These are phyloP conservation scores for Cephus pygmeus DNA, from an alignment of 2,888 invertebrate genomes.

Conservation along the genomic window DNA sequence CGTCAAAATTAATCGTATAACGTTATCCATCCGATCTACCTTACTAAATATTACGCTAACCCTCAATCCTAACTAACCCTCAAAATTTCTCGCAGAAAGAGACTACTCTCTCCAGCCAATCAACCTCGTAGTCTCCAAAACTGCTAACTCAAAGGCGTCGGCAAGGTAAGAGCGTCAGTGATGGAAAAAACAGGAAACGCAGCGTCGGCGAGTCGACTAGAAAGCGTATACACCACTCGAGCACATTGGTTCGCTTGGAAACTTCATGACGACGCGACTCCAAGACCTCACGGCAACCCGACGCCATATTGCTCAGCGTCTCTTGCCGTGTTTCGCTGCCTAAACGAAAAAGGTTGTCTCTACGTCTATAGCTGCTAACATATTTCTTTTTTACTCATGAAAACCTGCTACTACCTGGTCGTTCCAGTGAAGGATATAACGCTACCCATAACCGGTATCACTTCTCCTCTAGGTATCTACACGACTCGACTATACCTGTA, in stretches of 20 bases:
- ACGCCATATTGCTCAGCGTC: not conserved
- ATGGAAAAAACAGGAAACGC: not conserved
- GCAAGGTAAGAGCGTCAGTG: not conserved
- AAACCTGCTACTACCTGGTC: not conserved
- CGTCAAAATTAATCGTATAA: not conserved
- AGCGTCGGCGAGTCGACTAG: not conserved
- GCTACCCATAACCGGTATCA: not conserved
- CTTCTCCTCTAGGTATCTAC: not conserved
- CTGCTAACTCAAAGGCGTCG: not conserved
- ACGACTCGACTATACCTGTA: not conserved
- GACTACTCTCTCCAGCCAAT: not conserved
- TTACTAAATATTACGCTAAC: not conserved
- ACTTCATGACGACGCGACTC: not conserved
- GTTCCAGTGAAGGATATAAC: not conserved
- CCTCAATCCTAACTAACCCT: too few relatives aligned
- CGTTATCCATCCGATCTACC: not conserved
- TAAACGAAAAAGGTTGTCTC: not conserved
- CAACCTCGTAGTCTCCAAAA: not conserved
- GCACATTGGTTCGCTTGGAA: not conserved
- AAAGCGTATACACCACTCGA: not conserved
- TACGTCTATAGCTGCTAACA: not conserved
- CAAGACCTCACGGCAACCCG: not conserved
- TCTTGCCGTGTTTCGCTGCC: not conserved
- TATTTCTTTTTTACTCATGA: not conserved
- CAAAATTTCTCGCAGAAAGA: not conserved